Conservation (phyloP, 2,888 invertebrate species). For the Pseudococcus viburni region DNA sequence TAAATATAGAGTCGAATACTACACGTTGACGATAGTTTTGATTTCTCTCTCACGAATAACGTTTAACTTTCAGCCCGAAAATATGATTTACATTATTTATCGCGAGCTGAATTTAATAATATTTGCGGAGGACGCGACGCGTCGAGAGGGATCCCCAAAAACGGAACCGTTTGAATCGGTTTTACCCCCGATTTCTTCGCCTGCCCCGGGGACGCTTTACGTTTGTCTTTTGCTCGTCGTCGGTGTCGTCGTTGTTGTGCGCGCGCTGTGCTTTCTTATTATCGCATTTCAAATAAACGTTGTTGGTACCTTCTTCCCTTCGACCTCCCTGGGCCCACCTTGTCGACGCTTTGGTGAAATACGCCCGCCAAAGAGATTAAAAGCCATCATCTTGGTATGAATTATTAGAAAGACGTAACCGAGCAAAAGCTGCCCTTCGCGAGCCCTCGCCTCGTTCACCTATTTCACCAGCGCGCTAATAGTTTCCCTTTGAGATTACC, state of each 20-base stretch:
- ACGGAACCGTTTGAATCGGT: conserved; percentile 51
- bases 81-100: conserved; percentile 66
- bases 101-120: conserved; percentile 62
- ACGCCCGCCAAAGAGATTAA: conserved; percentile 61
- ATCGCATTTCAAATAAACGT: conserved; percentile 50
- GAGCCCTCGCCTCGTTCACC: conserved; percentile 13
- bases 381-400: conserved; percentile 61
- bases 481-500: conserved; percentile 61
- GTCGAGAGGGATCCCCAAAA: conserved; percentile 28
- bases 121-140: conserved; percentile 21
- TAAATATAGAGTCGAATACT: neutral
- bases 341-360: neutral
- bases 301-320: neutral
- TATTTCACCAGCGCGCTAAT: neutral
- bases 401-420: conserved; percentile 64
- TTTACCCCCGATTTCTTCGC: neutral
- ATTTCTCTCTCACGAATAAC: conserved; percentile 50
- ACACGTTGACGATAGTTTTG: conserved; percentile 61
- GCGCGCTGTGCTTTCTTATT: conserved; percentile 18
- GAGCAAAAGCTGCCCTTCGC: conserved; percentile 47
- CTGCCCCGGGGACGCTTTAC: neutral
- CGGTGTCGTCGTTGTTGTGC: neutral
- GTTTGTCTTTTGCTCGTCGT: conserved; percentile 7
- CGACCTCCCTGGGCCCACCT: neutral
- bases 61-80: conserved; percentile 20